These are phyloP conservation scores for Diadromus collaris DNA, from an alignment of 2,888 invertebrate genomes.

Conservation along the genomic window DNA sequence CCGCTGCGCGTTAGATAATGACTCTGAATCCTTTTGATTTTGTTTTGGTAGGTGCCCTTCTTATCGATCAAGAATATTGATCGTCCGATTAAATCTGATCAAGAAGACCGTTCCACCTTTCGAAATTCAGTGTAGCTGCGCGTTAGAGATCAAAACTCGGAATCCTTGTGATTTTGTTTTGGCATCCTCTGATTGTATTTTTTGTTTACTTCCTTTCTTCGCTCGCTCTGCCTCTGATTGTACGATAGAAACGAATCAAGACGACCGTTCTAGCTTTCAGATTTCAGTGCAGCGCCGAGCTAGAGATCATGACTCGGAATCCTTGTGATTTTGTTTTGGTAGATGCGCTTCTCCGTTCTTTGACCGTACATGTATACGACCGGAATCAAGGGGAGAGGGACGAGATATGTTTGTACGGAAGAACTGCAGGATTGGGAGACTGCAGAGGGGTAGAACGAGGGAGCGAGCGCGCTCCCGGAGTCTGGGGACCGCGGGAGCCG, in stretches of 20 bases:
- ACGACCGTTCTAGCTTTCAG: neutral
- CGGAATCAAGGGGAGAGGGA: neutral
- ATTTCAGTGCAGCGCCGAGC: neutral
- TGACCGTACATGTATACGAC: neutral
- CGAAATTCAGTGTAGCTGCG: neutral
- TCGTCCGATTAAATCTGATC: too few species aligned
- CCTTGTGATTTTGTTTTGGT: constrained; percentile 37
- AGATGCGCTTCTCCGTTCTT: constrained; percentile 5
- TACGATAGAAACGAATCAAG: too few species aligned
- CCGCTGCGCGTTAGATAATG: constrained; percentile 5
- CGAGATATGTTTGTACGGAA: constrained; percentile 15
- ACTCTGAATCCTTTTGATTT: constrained; percentile 14
- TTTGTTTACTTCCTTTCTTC: too few species aligned
- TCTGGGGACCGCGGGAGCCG: constrained; percentile 17
- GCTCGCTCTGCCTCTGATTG: constrained; percentile 14
- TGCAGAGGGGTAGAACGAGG: neutral
- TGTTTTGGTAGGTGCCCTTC: constrained; percentile 34
- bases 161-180: constrained; percentile 35
- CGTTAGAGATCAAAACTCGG: constrained; percentile 11
- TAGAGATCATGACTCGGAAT: constrained; percentile 22
- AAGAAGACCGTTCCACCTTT: too few species aligned
- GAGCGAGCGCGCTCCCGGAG: constrained; percentile 66
- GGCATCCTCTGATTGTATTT: too few species aligned
- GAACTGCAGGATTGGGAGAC: neutral
- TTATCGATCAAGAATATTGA: too few species aligned